A percentile compares a stretch with the other conserved stretches of the same genome.
These are phyloP conservation scores for Helicoverpa armigera DNA, from an alignment of 1,140 invertebrate genomes.

Conservation along the genomic window DNA sequence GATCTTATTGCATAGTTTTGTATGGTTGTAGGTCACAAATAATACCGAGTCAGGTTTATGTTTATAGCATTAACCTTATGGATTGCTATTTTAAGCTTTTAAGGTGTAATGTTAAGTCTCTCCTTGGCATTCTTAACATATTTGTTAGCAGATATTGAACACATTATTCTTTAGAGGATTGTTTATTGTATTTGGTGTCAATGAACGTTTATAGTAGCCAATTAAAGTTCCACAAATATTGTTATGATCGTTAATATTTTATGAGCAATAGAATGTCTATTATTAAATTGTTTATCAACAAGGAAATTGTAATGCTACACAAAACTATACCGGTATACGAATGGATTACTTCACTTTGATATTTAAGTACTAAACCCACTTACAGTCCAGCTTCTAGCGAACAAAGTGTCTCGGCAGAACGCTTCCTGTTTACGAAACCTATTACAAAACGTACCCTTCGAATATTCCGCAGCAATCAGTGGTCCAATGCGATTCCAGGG, in stretches of 20 bases:
- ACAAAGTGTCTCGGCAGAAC: constrained; percentile 44
- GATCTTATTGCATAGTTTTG: too few species aligned
- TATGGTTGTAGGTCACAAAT: too few species aligned
- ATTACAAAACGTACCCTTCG: constrained; percentile 60
- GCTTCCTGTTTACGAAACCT: constrained; percentile 59
- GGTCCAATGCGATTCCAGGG: constrained; percentile 77
- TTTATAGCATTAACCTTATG: too few species aligned
- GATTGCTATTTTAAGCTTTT: too few species aligned
- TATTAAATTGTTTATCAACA: constrained; percentile 24
- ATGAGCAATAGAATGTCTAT: constrained; percentile 19
- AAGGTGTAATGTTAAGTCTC: too few species aligned
- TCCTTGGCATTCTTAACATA: too few species aligned
- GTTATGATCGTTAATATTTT: background rate
- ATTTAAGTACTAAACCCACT: constrained; percentile 30
- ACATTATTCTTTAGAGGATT: background rate
- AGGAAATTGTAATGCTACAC: constrained; percentile 30
- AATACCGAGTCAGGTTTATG: too few species aligned
- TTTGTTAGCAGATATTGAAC: too few species aligned
- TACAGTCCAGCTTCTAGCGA: constrained; percentile 42
- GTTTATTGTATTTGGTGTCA: background rate
- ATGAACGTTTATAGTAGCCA: background rate
- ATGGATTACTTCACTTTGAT: constrained; percentile 25
- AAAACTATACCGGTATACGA: constrained; percentile 32
- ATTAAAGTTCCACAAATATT: background rate
- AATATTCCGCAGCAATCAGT: constrained; percentile 64